These are phyloP conservation scores for Homalodisca vitripennis DNA, from an alignment of 1,140 invertebrate genomes.

Conservation along the genomic window DNA sequence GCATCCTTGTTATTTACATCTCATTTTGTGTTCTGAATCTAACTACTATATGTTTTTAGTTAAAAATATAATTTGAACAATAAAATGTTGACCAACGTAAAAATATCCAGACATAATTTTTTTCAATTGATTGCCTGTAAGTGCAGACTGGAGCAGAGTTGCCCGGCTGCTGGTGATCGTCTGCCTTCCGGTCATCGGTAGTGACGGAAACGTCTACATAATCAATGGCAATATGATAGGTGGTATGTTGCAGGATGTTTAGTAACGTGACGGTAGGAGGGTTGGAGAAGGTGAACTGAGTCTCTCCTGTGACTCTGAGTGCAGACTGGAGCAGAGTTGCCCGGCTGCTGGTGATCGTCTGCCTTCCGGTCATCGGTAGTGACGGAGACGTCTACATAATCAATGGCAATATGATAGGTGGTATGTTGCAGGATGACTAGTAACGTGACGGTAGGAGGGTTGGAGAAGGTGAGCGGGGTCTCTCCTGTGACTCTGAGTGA, in stretches of 20 bases:
- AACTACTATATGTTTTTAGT: too few species aligned
- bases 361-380: conserved; percentile 63
- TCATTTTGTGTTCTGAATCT: too few species aligned
- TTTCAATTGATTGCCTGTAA: too few species aligned
- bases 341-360: conserved; percentile 62
- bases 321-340: conserved; percentile 67
- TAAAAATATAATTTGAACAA: too few species aligned
- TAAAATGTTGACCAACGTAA: too few species aligned
- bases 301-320: conserved; percentile 58
- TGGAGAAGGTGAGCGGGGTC: conserved; percentile 31
- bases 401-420: conserved; percentile 69
- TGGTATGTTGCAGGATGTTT: not conserved
- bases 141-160: conserved; percentile 64
- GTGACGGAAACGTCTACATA: conserved; percentile 10
- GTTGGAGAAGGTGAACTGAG: conserved; percentile 26
- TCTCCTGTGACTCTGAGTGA: conserved; percentile 59
- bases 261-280: conserved; percentile 10
- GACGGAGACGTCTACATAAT: conserved; percentile 75
- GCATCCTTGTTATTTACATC: too few species aligned
- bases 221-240: not conserved
- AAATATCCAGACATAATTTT: too few species aligned
- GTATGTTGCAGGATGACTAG: conserved; percentile 40
- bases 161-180: conserved; percentile 64
- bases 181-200: not conserved
- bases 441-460: not conserved